Percentiles rank a stretch among this genome's conserved stretches.
Evolutionary conservation across 2,797 vertebrate species (phyloP).

Genomic region (Sebastolobus altivelis): DNA sequence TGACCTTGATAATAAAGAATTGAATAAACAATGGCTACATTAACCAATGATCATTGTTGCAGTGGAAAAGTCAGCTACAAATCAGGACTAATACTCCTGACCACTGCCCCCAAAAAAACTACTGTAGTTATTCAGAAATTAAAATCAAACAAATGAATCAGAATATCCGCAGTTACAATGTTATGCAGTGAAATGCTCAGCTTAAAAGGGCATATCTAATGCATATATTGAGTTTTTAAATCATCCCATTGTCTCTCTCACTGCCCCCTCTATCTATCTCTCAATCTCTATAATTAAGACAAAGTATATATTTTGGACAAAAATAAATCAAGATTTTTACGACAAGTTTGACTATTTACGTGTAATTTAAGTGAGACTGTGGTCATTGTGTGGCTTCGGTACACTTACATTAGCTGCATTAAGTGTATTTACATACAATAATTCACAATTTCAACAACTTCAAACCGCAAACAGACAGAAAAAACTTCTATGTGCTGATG

Average conservation of each 20-base stretch:
- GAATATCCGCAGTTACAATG: background rate
- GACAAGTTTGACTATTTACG: background rate
- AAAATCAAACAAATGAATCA: background rate
- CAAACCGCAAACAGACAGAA: background rate
- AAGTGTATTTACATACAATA: background rate
- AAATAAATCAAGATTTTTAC: background rate
- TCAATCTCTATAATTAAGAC: background rate
- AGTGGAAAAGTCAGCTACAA: background rate
- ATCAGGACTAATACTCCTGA: background rate
- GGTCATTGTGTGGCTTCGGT: background rate
- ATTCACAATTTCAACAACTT: constrained; percentile 14
- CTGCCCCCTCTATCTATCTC: background rate
- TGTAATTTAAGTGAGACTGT: background rate
- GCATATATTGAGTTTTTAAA: background rate
- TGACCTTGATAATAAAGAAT: background rate
- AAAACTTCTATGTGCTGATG: constrained; percentile 29
- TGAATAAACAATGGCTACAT: background rate
- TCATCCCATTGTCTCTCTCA: background rate
- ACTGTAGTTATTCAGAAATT: background rate
- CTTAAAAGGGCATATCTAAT: background rate
- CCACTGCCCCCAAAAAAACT: background rate
- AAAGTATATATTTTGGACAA: background rate
- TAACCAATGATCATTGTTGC: background rate
- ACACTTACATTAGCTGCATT: background rate
- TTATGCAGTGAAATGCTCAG: background rate